These are phyloP conservation scores for Dufourea novaeangliae DNA, from an alignment of 1,140 invertebrate genomes.

Conservation along the genomic window DNA sequence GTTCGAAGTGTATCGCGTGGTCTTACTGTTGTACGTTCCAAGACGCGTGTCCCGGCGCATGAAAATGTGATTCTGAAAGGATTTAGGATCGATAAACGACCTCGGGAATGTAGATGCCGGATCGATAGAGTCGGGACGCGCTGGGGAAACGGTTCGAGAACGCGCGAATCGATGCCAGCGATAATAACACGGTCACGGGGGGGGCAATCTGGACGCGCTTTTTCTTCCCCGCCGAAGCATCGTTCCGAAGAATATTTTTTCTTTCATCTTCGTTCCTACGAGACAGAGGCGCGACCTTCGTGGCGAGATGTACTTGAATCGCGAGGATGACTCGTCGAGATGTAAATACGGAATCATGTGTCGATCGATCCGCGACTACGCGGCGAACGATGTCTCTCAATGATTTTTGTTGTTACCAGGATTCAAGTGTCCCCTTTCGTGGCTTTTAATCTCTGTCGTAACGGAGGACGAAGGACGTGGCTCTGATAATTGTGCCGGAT, in stretches of 20 bases:
- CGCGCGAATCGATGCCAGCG: not conserved
- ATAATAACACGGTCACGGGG: not conserved
- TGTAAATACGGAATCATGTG: conserved; percentile 20
- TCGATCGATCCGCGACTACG: not conserved
- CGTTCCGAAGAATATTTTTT: conserved; percentile 22
- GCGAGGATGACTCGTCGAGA: not conserved
- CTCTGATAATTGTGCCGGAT: not conserved
- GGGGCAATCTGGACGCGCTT: not conserved
- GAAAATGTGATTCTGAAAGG: too few species aligned
- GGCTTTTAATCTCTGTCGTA: not conserved
- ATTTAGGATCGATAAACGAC: too few species aligned
- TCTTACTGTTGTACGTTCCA: too few species aligned
- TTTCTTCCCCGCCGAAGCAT: not conserved
- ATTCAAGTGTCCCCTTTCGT: not conserved
- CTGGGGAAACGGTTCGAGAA: not conserved
- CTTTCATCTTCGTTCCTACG: conserved; percentile 25
- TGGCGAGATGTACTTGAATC: not conserved
- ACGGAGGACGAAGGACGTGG: too few species aligned
- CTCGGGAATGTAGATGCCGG: too few species aligned
- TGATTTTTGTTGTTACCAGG: not conserved
- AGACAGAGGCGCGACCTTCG: conserved; percentile 6
- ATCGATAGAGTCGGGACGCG: not conserved
- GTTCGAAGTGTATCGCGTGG: not conserved
- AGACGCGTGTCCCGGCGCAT: too few species aligned
- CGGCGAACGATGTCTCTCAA: not conserved